Percentiles rank a stretch among this genome's conserved stretches.
Conservation (phyloP, 1,140 invertebrate species). For the Neotoxoptera formosana region DNA sequence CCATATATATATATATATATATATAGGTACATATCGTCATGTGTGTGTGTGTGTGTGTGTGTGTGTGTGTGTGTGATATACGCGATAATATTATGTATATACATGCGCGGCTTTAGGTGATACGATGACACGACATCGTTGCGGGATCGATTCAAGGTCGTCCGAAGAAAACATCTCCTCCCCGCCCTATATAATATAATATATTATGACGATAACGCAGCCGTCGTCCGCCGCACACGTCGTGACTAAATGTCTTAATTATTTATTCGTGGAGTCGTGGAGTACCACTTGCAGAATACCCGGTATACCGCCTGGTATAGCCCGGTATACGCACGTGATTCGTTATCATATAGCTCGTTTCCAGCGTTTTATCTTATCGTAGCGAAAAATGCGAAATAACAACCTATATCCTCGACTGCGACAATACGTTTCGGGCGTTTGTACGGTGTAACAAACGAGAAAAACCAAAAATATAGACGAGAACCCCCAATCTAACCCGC, state of each 20-base stretch:
- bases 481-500: background rate
- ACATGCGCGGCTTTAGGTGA: background rate
- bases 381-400: background rate
- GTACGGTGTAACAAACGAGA: background rate
- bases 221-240: background rate
- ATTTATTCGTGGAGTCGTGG: background rate
- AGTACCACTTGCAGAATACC: too few species aligned
- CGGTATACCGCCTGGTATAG: too few species aligned
- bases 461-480: background rate
- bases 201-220: background rate
- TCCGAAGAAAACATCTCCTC: background rate
- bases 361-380: conserved; percentile 1
- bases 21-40: background rate
- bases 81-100: too few species aligned
- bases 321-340: background rate
- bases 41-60: background rate
- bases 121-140: background rate
- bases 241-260: conserved; percentile 33
- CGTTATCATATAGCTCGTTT: conserved; percentile 5
- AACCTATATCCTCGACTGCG: background rate
- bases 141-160: background rate
- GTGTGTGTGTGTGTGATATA: too few species aligned
- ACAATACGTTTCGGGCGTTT: background rate
- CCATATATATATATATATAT: background rate
- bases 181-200: background rate